These are phyloP conservation scores for Shargacucullia verbasci DNA, from an alignment of 2,888 invertebrate species.

Conservation along the genomic window DNA sequence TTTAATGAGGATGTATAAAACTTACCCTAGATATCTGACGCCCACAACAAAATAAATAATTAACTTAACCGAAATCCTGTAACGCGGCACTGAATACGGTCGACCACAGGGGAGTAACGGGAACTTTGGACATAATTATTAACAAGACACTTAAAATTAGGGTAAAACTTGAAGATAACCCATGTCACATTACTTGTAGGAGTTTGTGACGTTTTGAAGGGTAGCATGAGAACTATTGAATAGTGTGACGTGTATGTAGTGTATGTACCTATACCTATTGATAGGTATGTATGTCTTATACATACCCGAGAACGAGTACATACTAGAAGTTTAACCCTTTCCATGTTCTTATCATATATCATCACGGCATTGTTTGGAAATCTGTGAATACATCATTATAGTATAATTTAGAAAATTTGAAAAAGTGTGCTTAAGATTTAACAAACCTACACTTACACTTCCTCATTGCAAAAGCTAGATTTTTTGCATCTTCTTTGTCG, in stretches of 20 bases:
- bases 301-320: not conserved
- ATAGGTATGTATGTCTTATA: not conserved
- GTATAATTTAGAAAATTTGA: no score
- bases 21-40: slow-evolving; percentile 14
- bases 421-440: no score
- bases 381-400: no score
- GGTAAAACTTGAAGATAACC: slow-evolving; percentile 61
- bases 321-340: no score
- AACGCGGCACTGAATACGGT: slow-evolving; percentile 33
- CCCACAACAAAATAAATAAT: slow-evolving; percentile 34
- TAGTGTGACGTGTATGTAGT: slow-evolving; percentile 22
- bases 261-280: not conserved
- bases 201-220: slow-evolving; percentile 47
- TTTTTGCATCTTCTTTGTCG: no score
- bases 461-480: no score
- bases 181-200: slow-evolving; percentile 58
- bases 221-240: slow-evolving; percentile 35
- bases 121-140: slow-evolving; percentile 64
- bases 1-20: slow-evolving; percentile 22
- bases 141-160: slow-evolving; percentile 66
- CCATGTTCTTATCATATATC: no score
- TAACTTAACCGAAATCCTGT: slow-evolving; percentile 38
- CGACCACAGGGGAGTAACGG: slow-evolving; percentile 45
- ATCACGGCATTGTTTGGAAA: no score
- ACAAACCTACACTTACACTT: no score